Evolutionary conservation across 2,113 vertebrate species (phyloP).

Genomic region (Leptobrachium ailaonicum): DNA sequence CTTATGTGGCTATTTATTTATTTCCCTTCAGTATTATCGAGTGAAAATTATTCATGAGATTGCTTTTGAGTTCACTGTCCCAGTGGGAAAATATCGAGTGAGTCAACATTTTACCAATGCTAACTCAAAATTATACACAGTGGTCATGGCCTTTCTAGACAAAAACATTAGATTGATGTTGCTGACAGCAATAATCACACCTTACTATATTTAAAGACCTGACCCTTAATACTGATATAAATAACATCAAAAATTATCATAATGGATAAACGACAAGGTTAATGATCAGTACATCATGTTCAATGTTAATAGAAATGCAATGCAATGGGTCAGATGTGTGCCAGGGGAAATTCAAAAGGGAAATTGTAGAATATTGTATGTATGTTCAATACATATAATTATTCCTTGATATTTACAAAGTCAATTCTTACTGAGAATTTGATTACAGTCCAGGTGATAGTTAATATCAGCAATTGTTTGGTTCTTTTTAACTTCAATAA

Average conservation of each 20-base stretch:
- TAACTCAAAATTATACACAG: slow-evolving; percentile 14
- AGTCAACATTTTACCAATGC: slow-evolving; percentile 36
- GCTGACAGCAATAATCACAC: slow-evolving; percentile 7
- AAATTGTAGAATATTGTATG: no score
- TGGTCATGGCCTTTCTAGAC: slow-evolving; percentile 23
- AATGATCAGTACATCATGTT: slow-evolving; percentile 7
- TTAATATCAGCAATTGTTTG: no score
- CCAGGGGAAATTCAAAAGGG: no score
- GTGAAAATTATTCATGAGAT: slow-evolving; percentile 35
- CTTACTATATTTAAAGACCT: slow-evolving; percentile 12
- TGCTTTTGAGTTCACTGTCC: slow-evolving; percentile 18
- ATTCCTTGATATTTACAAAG: no score
- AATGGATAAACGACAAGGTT: slow-evolving; percentile 18
- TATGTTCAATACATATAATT: no score
- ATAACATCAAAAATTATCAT: slow-evolving; percentile 14
- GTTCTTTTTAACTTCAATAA: no score
- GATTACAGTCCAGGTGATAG: no score
- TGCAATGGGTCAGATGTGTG: no score
- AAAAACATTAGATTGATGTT: slow-evolving; percentile 13
- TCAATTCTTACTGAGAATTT: no score
- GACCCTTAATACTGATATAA: slow-evolving; percentile 17
- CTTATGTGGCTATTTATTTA: slow-evolving; percentile 38
- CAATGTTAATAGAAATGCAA: neutral
- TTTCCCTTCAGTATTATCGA: slow-evolving; percentile 23
- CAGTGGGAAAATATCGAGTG: slow-evolving; percentile 36